These are phyloP conservation scores for Lacanobia oleracea DNA, from an alignment of 2,888 invertebrate genomes.

Conservation along the genomic window DNA sequence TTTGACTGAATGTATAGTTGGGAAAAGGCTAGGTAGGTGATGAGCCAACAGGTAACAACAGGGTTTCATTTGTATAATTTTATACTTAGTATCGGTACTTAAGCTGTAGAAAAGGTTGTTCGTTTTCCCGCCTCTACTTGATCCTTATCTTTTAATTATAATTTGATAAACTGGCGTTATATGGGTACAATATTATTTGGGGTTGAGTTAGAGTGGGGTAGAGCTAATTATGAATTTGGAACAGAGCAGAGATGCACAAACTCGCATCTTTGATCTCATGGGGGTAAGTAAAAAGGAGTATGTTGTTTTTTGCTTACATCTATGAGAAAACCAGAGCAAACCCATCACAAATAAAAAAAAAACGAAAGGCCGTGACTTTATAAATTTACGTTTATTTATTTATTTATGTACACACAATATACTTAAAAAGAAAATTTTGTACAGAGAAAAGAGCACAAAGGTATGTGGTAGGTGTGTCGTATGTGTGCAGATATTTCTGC, in stretches of 20 bases:
- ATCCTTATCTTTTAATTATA: slow-evolving; percentile 46
- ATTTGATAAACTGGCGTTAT: slow-evolving; percentile 38
- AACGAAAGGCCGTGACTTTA: too few species aligned
- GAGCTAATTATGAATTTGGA: neutral
- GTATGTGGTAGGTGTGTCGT: too few species aligned
- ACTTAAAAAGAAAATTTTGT: too few species aligned
- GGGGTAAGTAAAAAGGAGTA: neutral
- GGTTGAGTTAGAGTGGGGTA: neutral
- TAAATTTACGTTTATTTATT: too few species aligned
- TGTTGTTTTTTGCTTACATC: too few species aligned
- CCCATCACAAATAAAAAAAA: too few species aligned
- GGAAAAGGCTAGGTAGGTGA: too few species aligned
- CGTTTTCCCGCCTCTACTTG: slow-evolving; percentile 1
- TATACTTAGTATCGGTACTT: slow-evolving; percentile 18
- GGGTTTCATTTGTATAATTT: slow-evolving; percentile 13
- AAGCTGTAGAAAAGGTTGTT: slow-evolving; percentile 5
- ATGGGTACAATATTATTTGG: neutral
- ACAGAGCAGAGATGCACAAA: neutral
- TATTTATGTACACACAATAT: too few species aligned
- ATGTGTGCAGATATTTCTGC: too few species aligned
- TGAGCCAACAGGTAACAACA: neutral
- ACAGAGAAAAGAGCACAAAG: too few species aligned
- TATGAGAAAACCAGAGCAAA: too few species aligned
- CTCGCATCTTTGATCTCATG: neutral
- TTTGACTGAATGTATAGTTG: too few species aligned